These are phyloP conservation scores for Aspidapion aeneum DNA, from an alignment of 2,888 invertebrate genomes.

Conservation along the genomic window DNA sequence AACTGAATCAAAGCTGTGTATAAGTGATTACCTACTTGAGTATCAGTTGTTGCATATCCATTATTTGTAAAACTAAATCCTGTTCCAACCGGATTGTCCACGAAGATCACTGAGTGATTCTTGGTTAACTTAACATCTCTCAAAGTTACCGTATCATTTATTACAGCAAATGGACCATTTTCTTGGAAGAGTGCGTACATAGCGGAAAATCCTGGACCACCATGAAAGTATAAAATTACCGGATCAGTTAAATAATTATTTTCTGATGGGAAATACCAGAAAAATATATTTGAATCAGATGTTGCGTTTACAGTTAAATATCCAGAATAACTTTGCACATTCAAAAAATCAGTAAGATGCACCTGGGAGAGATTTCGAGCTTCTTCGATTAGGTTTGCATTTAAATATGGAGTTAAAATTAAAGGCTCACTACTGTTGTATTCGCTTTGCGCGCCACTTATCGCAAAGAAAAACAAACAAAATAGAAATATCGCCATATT, in stretches of 20 bases:
- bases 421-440: not conserved
- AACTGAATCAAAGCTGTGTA: constrained; percentile 77
- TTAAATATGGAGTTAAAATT: not conserved
- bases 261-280: constrained; percentile 82
- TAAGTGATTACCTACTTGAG: constrained; percentile 75
- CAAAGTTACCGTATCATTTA: constrained; percentile 48
- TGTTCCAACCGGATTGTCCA: constrained; percentile 85
- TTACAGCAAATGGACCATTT: constrained; percentile 57
- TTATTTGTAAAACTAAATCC: constrained; percentile 86
- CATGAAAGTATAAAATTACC: constrained; percentile 76
- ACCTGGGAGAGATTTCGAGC: not conserved
- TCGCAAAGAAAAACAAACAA: too few relatives aligned
- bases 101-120: constrained; percentile 77
- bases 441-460: too few relatives aligned
- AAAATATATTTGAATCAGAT: constrained; percentile 75
- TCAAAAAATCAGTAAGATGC: constrained; percentile 18
- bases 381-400: not conserved
- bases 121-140: constrained; percentile 75
- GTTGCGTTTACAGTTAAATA: constrained; percentile 75
- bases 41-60: constrained; percentile 78
- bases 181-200: constrained; percentile 74
- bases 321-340: constrained; percentile 67
- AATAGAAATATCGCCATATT: too few relatives aligned
- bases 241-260: constrained; percentile 54
- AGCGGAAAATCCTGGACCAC: constrained; percentile 76